phyloP scores from a whole-genome alignment of 2,113 vertebrate genomes.

The Poecile atricapillus region DNA sequence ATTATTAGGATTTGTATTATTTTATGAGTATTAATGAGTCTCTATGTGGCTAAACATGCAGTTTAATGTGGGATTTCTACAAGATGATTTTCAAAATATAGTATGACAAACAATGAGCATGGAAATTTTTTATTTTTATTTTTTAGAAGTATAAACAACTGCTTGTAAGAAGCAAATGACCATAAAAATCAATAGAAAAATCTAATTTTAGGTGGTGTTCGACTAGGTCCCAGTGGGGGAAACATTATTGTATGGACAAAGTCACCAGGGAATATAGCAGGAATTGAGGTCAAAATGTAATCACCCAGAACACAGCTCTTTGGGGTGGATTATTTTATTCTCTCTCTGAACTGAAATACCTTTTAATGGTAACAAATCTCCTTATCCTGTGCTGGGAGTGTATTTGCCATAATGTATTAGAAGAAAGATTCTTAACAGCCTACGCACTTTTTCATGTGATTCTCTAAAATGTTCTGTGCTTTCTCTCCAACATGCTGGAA shows the following conservation, averaged over 20 bases:
- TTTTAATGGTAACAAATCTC: slow-evolving; percentile 27
- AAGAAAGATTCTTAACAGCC: background rate
- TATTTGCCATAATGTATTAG: background rate
- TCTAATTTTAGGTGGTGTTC: background rate
- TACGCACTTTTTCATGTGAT: background rate
- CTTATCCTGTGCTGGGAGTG: background rate
- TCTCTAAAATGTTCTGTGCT: background rate
- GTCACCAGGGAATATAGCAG: background rate
- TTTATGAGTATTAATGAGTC: background rate
- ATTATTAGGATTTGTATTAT: background rate
- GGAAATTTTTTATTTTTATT: background rate
- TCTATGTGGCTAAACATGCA: background rate
- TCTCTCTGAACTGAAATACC: background rate
- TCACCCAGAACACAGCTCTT: background rate
- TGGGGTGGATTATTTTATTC: background rate
- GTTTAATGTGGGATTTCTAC: background rate
- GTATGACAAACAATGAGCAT: background rate
- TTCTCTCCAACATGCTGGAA: background rate
- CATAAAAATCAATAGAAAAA: slow-evolving; percentile 5
- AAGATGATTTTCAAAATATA: background rate
- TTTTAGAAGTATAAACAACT: background rate
- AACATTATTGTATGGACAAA: background rate
- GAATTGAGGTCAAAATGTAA: slow-evolving; percentile 43
- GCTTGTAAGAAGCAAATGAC: background rate
- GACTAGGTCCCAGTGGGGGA: background rate